Percentiles rank a stretch among this genome's conserved stretches.
Evolutionary conservation across 2,888 invertebrate genomes (phyloP).

Genomic region (Byasa hedistus): DNA sequence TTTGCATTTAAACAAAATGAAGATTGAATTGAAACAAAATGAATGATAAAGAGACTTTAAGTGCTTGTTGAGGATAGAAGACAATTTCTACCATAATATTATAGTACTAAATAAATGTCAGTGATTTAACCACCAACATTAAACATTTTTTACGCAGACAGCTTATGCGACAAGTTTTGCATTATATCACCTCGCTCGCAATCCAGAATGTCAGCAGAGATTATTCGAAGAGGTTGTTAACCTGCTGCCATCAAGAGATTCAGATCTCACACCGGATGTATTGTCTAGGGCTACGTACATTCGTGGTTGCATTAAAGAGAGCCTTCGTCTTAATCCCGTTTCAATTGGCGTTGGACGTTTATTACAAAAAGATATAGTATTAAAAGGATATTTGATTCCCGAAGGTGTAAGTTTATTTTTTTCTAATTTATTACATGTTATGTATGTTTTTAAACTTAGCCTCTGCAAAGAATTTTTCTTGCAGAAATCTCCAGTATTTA

Average conservation of each 20-base stretch:
- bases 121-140: not conserved
- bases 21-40: no score
- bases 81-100: no score
- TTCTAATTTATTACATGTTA: not conserved
- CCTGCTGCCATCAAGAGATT: constrained; percentile 76
- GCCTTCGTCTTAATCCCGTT: constrained; percentile 89
- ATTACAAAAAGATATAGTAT: constrained; percentile 83
- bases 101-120: no score
- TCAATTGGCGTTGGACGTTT: constrained; percentile 90
- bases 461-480: no score
- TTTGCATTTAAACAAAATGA: no score
- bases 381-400: constrained; percentile 87
- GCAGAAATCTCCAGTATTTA: no score
- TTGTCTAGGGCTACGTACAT: constrained; percentile 84
- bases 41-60: no score
- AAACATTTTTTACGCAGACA: constrained; percentile 78
- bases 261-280: constrained; percentile 78
- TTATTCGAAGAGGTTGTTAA: constrained; percentile 82
- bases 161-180: constrained; percentile 88
- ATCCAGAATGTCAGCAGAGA: constrained; percentile 83
- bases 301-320: constrained; percentile 91
- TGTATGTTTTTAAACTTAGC: no score
- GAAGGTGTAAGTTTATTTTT: constrained; percentile 81
- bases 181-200: constrained; percentile 88
- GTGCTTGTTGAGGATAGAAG: no score